These are phyloP conservation scores for Selene dorsalis DNA, from an alignment of 2,797 vertebrate genomes.

Conservation along the genomic window DNA sequence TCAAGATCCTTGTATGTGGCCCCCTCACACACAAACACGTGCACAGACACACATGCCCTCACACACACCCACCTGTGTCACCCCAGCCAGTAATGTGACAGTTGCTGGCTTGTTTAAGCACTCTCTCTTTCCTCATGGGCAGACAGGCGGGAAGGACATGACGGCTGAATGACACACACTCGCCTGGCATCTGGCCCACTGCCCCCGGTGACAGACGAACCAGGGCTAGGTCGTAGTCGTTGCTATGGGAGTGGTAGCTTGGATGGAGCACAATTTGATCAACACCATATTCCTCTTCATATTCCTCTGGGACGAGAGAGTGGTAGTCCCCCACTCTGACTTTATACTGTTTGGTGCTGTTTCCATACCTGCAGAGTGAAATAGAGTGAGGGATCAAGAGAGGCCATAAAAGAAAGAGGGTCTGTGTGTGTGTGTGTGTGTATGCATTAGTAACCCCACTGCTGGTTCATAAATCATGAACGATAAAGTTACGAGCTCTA, in stretches of 20 bases:
- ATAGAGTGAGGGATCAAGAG: neutral
- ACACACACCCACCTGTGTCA: slow-evolving; percentile 90
- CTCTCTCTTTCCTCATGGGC: slow-evolving; percentile 88
- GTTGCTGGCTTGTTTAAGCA: slow-evolving; percentile 89
- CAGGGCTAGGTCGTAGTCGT: slow-evolving; percentile 94
- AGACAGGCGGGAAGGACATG: slow-evolving; percentile 93
- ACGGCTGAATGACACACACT: slow-evolving; percentile 89
- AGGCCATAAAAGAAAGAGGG: neutral
- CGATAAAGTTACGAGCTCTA: slow-evolving; percentile 13
- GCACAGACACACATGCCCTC: neutral
- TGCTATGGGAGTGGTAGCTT: slow-evolving; percentile 88
- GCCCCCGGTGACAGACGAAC: slow-evolving; percentile 86
- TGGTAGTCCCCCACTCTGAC: slow-evolving; percentile 96
- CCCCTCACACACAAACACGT: neutral
- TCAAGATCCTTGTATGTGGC: neutral
- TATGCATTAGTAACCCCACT: neutral
- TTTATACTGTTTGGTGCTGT: slow-evolving; percentile 89
- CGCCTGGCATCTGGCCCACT: slow-evolving; percentile 74
- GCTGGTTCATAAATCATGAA: slow-evolving; percentile 19
- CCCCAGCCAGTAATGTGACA: slow-evolving; percentile 98
- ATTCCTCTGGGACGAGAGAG: slow-evolving; percentile 93
- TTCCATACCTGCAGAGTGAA: slow-evolving; percentile 88
- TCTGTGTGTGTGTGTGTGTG: slow-evolving; percentile 9
- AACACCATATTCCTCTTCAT: slow-evolving; percentile 91
- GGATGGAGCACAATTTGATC: slow-evolving; percentile 90